Percentiles rank a stretch among this genome's conserved stretches.
phyloP scores from a whole-genome alignment of 2,888 invertebrate genomes.

The Drosophila nr. perissopoda region DNA sequence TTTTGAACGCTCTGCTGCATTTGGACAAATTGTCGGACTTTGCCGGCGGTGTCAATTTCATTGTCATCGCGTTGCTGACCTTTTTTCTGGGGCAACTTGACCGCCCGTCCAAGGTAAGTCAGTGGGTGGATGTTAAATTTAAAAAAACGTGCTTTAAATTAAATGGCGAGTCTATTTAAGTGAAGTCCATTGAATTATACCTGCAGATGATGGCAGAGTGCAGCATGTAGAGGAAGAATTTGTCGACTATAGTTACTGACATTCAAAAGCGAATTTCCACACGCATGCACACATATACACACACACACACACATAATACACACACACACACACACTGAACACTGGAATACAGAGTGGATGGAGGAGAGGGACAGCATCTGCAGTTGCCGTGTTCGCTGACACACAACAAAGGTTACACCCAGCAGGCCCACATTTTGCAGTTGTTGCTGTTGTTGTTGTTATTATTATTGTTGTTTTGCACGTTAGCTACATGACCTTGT shows the following conservation, averaged over 20 bases:
- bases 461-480: conserved; percentile 23
- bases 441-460: conserved; percentile 19
- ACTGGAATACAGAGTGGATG: background rate
- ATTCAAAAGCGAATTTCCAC: conserved; percentile 66
- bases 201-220: conserved; percentile 25
- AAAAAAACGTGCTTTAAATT: conserved; percentile 31
- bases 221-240: conserved; percentile 6
- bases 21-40: conserved; percentile 97
- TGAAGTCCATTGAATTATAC: conserved; percentile 41
- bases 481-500: conserved; percentile 62
- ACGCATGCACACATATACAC: conserved; percentile 12
- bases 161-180: conserved; percentile 33
- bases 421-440: conserved; percentile 52
- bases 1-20: conserved; percentile 93
- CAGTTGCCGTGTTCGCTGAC: conserved; percentile 40
- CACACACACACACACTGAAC: conserved; percentile 5
- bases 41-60: conserved; percentile 96
- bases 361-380: conserved; percentile 28
- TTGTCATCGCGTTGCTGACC: conserved; percentile 93
- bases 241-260: conserved; percentile 56
- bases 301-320: background rate
- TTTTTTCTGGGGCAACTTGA: conserved; percentile 94
- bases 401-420: conserved; percentile 71
- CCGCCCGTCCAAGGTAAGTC: conserved; percentile 87
- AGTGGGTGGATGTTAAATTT: conserved; percentile 4